Percentiles rank a stretch among this genome's conserved stretches.
phyloP scores from a whole-genome alignment of 2,888 invertebrate genomes.

The Drosophila neonasuta region DNA sequence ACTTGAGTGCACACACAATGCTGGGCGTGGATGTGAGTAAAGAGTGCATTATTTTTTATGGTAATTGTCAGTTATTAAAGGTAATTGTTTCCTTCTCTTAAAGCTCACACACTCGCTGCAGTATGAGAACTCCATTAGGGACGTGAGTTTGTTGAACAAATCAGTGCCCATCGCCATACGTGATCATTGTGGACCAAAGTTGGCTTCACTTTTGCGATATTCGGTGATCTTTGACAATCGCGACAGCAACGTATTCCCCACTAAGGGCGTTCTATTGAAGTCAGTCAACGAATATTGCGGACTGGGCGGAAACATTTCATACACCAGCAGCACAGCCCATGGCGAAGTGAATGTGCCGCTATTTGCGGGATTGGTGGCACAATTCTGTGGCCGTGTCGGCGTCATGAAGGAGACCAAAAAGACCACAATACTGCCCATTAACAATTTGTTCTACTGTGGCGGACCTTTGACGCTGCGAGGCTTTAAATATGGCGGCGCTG shows the following conservation, averaged over 20 bases:
- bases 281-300: slow-evolving; percentile 91
- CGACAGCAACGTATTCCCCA: slow-evolving; percentile 91
- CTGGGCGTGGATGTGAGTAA: slow-evolving; percentile 83
- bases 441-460: slow-evolving; percentile 84
- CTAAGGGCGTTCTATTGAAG: slow-evolving; percentile 87
- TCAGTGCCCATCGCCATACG: slow-evolving; percentile 91
- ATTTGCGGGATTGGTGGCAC: slow-evolving; percentile 82
- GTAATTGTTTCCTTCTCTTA: not conserved
- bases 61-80: not conserved
- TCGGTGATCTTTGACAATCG: slow-evolving; percentile 90
- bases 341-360: slow-evolving; percentile 88
- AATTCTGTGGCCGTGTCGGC: slow-evolving; percentile 80
- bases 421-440: slow-evolving; percentile 77
- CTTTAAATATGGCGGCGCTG: slow-evolving; percentile 93
- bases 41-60: not conserved
- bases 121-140: slow-evolving; percentile 93
- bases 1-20: slow-evolving; percentile 86
- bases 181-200: slow-evolving; percentile 91
- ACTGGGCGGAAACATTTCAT: slow-evolving; percentile 95
- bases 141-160: slow-evolving; percentile 88
- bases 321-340: slow-evolving; percentile 90
- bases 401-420: slow-evolving; percentile 78
- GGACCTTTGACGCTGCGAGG: slow-evolving; percentile 95
- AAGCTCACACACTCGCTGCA: slow-evolving; percentile 92
- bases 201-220: slow-evolving; percentile 94